Base-by-base conservation (phyloP, 1,140 invertebrate genomes). In the Pseudomyrmex concolor region DNA sequence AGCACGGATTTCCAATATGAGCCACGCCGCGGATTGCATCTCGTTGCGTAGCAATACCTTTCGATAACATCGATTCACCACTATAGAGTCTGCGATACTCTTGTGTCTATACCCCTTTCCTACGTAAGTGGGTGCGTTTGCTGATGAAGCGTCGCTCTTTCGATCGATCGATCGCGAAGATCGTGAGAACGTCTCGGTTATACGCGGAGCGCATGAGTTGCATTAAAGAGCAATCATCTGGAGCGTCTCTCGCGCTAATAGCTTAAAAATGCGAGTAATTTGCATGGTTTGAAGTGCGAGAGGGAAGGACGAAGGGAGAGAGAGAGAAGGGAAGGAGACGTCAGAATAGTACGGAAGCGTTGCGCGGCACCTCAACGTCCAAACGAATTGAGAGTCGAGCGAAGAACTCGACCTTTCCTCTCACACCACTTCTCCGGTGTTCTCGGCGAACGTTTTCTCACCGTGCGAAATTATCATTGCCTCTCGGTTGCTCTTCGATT, bases 41-140 rank as follows among this genome's bases (percentile, higher is more conserved):
- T 50, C 72, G 78, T 76, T 83, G 71, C 81, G 86, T 76, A 86
- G 74, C 81, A 84, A 89, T 89, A 89, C 84, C 84, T 86, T 86
- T 78, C 83, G 84, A 88, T 87, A 89, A 81, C 83, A 87, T 89
- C 89, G 67, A 72, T 74, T 72, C 80, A 78, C 73, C 59, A 50
- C 68, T 63, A 76, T 55, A 67, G 10, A 34, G 34, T 25, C 51
- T 54, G 60, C 48, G 71, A 63, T 77, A 63, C 84, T 85, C 74
- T 85, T 74, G 34, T 74, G 19, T 86, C 76, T 34, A 64, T 34
- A 64, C 60, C 70, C 83, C 67, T 82, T 55, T 78, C 78, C 64
- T 67, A 34, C n/a, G 43, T 2, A 13, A 10, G 19, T 17, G 13
- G 15, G 10, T 66, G 73, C 66, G 34, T 51, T 17, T 2, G 13